These are phyloP conservation scores for Myrmecobius fasciatus DNA, from an alignment of 2,113 vertebrate genomes.

Conservation along the genomic window DNA sequence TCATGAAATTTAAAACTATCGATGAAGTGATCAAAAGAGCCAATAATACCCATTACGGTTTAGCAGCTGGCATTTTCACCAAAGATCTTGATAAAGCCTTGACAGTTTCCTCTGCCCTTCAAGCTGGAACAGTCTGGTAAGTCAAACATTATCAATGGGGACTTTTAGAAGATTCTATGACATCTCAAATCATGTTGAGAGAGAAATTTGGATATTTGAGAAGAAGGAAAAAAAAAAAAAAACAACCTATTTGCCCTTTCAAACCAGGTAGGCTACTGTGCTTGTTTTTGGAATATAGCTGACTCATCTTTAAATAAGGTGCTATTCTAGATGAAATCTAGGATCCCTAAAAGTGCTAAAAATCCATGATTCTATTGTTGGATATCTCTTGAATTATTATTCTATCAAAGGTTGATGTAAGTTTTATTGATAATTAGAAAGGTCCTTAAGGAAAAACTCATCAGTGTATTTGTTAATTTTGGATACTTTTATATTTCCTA, in stretches of 20 bases:
- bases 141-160: background rate
- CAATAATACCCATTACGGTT: constrained; percentile 88
- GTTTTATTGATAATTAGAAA: background rate
- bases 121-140: constrained; percentile 90
- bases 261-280: background rate
- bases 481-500: background rate
- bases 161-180: background rate
- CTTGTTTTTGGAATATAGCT: background rate
- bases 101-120: constrained; percentile 86
- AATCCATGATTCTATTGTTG: background rate
- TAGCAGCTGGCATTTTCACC: constrained; percentile 89
- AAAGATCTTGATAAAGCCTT: constrained; percentile 89
- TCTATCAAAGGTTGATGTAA: background rate
- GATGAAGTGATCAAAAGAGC: constrained; percentile 89
- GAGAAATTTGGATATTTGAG: background rate
- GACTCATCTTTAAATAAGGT: background rate
- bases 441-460: background rate
- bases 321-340: background rate
- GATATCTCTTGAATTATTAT: background rate
- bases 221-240: no score
- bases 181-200: background rate
- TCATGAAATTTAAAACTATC: constrained; percentile 87
- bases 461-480: background rate
- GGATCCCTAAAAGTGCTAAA: background rate
- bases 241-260: background rate